These are phyloP conservation scores for Ridgeia piscesae DNA, from an alignment of 1,140 invertebrate genomes.

Conservation along the genomic window DNA sequence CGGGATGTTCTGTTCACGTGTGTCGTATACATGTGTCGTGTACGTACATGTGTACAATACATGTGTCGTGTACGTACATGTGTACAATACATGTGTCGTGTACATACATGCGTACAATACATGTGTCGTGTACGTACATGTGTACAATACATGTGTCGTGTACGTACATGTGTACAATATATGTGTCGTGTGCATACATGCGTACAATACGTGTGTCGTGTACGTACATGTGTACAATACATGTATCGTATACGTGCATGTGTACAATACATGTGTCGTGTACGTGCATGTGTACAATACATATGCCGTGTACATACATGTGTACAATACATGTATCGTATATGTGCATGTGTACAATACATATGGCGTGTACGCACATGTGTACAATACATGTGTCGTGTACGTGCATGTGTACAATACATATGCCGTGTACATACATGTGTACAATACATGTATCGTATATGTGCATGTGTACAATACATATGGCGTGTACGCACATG, in stretches of 20 bases:
- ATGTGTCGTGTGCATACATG: background rate
- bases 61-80: background rate
- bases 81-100: background rate
- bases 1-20: background rate
- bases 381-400: background rate
- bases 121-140: background rate
- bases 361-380: background rate
- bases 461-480: background rate
- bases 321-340: background rate
- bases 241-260: background rate
- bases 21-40: too few species aligned
- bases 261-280: background rate
- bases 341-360: background rate
- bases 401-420: background rate
- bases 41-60: background rate
- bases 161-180: background rate
- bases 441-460: background rate
- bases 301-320: background rate
- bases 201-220: background rate
- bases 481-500: background rate
- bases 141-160: background rate
- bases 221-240: background rate
- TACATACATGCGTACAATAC: background rate
- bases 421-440: background rate
- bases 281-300: background rate